Conservation (phyloP, 2,797 vertebrate genomes). For the Neosilurus mollespiculum region DNA sequence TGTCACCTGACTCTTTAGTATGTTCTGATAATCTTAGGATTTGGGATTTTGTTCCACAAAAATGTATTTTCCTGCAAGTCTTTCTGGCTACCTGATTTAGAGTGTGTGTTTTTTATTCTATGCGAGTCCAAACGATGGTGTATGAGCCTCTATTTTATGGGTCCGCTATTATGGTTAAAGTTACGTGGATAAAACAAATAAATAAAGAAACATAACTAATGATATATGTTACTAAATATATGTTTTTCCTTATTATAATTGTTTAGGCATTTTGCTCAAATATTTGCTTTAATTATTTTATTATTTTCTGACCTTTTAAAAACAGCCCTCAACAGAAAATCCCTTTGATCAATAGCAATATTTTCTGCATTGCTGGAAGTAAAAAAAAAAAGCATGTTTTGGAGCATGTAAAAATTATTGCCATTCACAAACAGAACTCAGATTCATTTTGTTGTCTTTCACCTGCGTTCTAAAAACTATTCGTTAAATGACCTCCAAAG, state of each 20-base stretch:
- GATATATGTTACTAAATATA: background rate
- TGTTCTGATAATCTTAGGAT: too few relatives aligned
- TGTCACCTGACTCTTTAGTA: too few relatives aligned
- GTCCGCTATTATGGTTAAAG: background rate
- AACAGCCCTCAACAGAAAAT: background rate
- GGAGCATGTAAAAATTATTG: background rate
- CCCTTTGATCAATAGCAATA: too few relatives aligned
- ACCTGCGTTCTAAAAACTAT: background rate
- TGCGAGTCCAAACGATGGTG: too few relatives aligned
- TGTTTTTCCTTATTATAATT: background rate
- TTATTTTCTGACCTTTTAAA: background rate
- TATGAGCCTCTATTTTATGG: too few relatives aligned
- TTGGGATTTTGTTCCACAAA: too few relatives aligned
- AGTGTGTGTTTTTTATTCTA: too few relatives aligned
- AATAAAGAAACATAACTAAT: background rate
- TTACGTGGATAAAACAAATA: too few relatives aligned
- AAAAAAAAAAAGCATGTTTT: too few relatives aligned
- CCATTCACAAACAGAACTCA: background rate
- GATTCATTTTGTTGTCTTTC: background rate
- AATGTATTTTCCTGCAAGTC: too few relatives aligned
- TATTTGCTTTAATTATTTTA: background rate
- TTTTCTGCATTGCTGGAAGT: background rate
- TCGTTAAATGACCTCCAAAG: constrained; percentile 15
- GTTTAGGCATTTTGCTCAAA: background rate
- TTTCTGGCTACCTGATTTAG: too few relatives aligned